Conservation (phyloP, 37 sponge, comb jelly and placozoan genomes). For the Amphimedon queenslandica region DNA sequence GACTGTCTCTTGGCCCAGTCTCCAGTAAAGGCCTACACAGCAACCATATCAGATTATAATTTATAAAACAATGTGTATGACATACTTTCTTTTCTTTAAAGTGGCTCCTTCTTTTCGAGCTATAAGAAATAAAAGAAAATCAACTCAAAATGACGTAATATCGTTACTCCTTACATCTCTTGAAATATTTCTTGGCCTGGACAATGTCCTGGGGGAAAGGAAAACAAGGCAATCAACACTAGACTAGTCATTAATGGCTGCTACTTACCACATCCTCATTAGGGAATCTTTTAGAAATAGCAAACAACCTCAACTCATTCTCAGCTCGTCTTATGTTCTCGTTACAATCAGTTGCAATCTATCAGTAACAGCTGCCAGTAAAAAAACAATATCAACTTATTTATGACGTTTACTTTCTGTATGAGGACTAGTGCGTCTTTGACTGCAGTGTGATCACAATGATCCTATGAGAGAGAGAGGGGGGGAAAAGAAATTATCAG, state of each 20-base stretch:
- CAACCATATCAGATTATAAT: neutral
- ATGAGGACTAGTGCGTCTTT: constrained; percentile 64
- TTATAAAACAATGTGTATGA: no score
- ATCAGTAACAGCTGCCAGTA: neutral
- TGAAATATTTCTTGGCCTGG: neutral
- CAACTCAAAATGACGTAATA: neutral
- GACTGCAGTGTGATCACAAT: constrained; percentile 39
- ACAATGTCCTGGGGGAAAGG: constrained; percentile 1
- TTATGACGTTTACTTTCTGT: constrained; percentile 40
- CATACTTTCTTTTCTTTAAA: constrained; percentile 1
- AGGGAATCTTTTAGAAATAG: constrained; percentile 63
- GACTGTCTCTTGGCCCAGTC: neutral
- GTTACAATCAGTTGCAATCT: constrained; percentile 73
- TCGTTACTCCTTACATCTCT: constrained; percentile 3
- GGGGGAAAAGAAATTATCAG: no score
- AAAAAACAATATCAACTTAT: neutral
- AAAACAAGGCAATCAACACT: neutral
- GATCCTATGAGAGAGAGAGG: constrained; percentile 31
- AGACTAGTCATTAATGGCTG: neutral
- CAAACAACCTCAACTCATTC: constrained; percentile 66
- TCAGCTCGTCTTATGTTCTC: constrained; percentile 62
- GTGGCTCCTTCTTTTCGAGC: neutral
- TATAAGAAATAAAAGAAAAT: neutral
- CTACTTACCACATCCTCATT: constrained; percentile 63
- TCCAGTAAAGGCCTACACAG: neutral